Percentiles rank a stretch among this genome's conserved stretches.
These are phyloP conservation scores for Tubulanus polymorphus DNA, from an alignment of 2,888 invertebrate genomes.

Conservation along the genomic window DNA sequence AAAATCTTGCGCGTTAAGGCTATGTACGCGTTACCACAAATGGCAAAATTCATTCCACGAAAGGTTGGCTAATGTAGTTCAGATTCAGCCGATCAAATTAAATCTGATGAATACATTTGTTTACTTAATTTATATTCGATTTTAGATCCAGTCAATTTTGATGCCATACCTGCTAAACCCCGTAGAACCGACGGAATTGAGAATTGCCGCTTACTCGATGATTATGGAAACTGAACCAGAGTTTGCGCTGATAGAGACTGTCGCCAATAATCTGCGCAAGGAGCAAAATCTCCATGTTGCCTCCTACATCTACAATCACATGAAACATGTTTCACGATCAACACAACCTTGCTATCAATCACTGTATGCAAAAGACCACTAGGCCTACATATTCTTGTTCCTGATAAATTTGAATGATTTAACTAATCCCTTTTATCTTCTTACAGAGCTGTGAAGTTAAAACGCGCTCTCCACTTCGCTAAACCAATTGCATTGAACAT, in stretches of 20 bases:
- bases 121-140: no score
- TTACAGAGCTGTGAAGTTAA: neutral
- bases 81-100: no score
- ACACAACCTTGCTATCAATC: constrained; percentile 27
- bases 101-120: no score
- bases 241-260: constrained; percentile 40
- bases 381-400: no score
- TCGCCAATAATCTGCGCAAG: constrained; percentile 36
- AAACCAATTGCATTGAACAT: neutral
- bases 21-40: constrained; percentile 39
- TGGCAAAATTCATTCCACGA: constrained; percentile 20
- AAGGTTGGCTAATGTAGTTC: constrained; percentile 6
- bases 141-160: no score
- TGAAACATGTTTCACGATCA: constrained; percentile 24
- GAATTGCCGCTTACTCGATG: constrained; percentile 46
- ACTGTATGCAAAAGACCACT: no score
- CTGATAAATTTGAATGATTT: no score
- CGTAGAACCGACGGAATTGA: constrained; percentile 36
- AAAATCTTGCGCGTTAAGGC: constrained; percentile 35
- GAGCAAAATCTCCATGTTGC: constrained; percentile 29
- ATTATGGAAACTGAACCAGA: constrained; percentile 35
- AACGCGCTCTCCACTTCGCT: neutral
- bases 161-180: constrained; percentile 44
- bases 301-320: constrained; percentile 24
- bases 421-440: neutral